Evolutionary conservation across 2,888 invertebrate species (phyloP).

Genomic region (Temnothorax unifasciatus): DNA sequence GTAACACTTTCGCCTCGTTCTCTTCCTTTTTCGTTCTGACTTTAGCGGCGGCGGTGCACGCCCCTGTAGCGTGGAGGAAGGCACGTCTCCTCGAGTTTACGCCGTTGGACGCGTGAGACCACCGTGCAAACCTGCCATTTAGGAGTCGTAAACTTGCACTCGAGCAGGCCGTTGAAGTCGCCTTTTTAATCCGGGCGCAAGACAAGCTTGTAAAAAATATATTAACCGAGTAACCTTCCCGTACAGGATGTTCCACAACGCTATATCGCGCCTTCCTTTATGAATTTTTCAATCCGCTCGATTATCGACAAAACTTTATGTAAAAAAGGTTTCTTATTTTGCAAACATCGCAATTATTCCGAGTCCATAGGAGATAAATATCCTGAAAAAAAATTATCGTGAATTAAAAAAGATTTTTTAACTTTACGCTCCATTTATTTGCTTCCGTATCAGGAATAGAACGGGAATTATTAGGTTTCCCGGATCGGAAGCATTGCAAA

Average conservation of each 20-base stretch:
- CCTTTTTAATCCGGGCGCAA: conserved; percentile 41
- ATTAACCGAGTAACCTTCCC: conserved; percentile 36
- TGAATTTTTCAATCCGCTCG: background rate
- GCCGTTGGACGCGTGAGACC: conserved; percentile 59
- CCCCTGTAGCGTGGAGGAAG: conserved; percentile 43
- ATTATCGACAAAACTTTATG: background rate
- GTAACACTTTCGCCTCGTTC: conserved; percentile 53
- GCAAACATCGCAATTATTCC: background rate
- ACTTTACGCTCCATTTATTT: conserved; percentile 1
- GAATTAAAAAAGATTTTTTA: background rate
- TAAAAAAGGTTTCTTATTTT: background rate
- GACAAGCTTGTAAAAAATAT: conserved; percentile 48
- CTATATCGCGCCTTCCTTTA: background rate
- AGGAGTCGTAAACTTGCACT: conserved; percentile 69
- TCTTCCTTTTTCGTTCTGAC: conserved; percentile 60
- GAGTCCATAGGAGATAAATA: background rate
- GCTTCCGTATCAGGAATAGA: background rate
- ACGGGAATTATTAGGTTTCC: background rate
- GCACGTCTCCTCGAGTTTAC: conserved; percentile 62
- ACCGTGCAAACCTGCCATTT: conserved; percentile 59
- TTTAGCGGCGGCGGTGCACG: conserved; percentile 60
- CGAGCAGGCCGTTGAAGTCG: conserved; percentile 46
- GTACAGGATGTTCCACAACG: background rate
- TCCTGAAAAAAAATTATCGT: background rate
- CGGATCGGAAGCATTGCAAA: background rate